Evolutionary conservation across 2,888 invertebrate genomes (phyloP).

Genomic region (Didymodactylos carnosus): DNA sequence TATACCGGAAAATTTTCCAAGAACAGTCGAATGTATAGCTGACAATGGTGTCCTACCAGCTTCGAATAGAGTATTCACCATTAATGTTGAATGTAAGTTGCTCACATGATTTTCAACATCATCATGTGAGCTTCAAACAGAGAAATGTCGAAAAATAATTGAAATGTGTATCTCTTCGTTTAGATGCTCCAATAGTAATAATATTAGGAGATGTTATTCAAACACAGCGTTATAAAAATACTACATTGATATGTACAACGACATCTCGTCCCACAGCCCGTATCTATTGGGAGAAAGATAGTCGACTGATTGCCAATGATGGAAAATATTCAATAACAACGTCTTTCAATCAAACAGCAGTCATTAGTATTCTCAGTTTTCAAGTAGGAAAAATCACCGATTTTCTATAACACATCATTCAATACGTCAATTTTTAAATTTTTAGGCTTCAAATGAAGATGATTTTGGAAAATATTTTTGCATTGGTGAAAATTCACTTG

Average conservation of each 20-base stretch:
- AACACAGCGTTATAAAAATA: not conserved
- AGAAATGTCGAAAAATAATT: no score
- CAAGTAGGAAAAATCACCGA: no score
- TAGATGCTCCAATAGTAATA: not conserved
- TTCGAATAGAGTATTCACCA: slow-evolving; percentile 4
- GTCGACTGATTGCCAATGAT: no score
- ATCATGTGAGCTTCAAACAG: no score
- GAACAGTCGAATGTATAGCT: slow-evolving; percentile 10
- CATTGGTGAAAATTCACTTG: not conserved
- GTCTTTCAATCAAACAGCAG: no score
- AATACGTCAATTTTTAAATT: no score
- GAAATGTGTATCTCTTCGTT: no score
- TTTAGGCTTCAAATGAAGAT: not conserved
- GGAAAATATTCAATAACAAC: no score
- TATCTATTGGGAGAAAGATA: not conserved
- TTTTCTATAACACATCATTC: no score
- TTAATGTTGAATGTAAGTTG: slow-evolving; percentile 8
- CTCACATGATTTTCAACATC: no score
- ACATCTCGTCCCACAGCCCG: not conserved
- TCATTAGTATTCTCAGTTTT: no score
- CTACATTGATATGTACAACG: not conserved
- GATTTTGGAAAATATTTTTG: not conserved
- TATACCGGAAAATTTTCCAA: not conserved
- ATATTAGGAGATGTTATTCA: not conserved
- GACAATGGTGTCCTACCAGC: slow-evolving; percentile 13